Base-by-base conservation (phyloP, 2,888 invertebrate species). In the Heteromurus nitidus region DNA sequence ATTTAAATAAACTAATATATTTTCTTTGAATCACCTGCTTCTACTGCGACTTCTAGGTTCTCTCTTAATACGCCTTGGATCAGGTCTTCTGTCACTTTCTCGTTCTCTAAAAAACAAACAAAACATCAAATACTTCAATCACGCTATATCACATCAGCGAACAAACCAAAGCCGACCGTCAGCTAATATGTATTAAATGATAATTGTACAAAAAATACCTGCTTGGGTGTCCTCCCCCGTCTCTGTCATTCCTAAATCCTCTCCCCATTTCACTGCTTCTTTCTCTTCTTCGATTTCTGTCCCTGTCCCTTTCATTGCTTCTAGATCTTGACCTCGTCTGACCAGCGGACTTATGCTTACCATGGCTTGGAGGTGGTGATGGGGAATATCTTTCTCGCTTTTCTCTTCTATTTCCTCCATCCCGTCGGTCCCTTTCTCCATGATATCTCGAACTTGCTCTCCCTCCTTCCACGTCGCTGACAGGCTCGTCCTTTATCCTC, bases 401-500 rank as follows among this genome's bases (percentile, higher is more conserved):
- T 0, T 67, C 69, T 24, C 74, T 28, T 22, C 60, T 42, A 3
- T 62, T 28, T 1, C 53, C 68, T 11, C 55, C 44, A 60, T 42
- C 22, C 11, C 58, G 22, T 47, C 42, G 47, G 53, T n/a, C 24
- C 70, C 26, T 47, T 50, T 13, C 50, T 44, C 55, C 31, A 53
- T 55, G 42, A 16, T 42, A 74, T 22, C 68, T 64, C 3, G 70
- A 44, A 47, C 77, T 42, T 62, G 69, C 36, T 55, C 62, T 28
- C 11, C 47, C 42, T 18, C 68, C 79, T 73, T 82, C 79, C 47
- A 75, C 22, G 47, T 85, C 85, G 22, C 81, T 84, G 24, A 81
- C 22, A 11, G 85, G 85, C 47, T 85, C 85, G 31, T 82, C 84
- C 53, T 85, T 84, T 11, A 84, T 64, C 11, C 82, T 50, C 0